Base-by-base conservation (phyloP, 2,113 vertebrate species). In the Pteruthius melanotis region DNA sequence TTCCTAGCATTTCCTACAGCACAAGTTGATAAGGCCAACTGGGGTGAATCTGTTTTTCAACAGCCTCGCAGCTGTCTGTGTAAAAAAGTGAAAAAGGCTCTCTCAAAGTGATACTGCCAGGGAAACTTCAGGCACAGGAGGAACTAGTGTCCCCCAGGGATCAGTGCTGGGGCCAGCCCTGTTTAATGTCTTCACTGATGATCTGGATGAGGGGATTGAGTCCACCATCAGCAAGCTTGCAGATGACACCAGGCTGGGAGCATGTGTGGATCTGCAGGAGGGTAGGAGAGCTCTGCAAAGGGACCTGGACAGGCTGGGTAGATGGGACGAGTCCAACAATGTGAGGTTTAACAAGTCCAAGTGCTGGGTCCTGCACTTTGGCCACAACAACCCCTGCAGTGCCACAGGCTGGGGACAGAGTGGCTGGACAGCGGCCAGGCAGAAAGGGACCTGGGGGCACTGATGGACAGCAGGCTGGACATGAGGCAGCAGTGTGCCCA, bases 221-320 rank as follows among this genome's bases (percentile, higher is more conserved):
- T 10, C 37, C 6, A 10, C 6, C 37, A 52, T 4, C 12, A 42
- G 13, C 20, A 12, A 30, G 19, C 12, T 8, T 70, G 20, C 26
- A 52, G 54, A 15, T 8, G 24, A 42, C 37, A 42, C 66, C 5
- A n/a, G n/a, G 30, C 54, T 50, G 42, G 63, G 42, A 57, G n/a
- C 2, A 0, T 39, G 33, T 26, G 40, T 21, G 0, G 0, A 37
- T 26, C 52, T 68, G 28, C 0, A 39, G 52, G 40, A 80, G 7
- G 26, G 11, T 15, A 53, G 39, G 40, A 68, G 42, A 28, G 30
- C 53, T 82, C 42, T 59, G 64, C 64, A 59, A 3, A 57, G 30
- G 4, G n/a, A 47, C 17, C 28, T 33, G 52, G 28, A 39, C 1
- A 2, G 8, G 22, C 3, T 57, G 63, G 21, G 24, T 10, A 5